Base-by-base conservation (phyloP, 1,140 invertebrate genomes). In the Metopolophium dirhodum region DNA sequence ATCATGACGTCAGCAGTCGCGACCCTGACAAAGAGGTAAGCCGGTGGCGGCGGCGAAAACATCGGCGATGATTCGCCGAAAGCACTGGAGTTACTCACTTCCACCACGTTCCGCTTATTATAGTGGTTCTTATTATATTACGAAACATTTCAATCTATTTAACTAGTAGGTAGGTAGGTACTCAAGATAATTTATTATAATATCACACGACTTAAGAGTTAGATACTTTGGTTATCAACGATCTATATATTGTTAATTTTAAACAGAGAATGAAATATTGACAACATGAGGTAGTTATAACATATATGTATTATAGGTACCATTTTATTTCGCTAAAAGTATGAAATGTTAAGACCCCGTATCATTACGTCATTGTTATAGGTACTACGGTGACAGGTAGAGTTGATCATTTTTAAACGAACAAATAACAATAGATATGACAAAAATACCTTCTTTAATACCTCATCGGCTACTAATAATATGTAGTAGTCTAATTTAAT, bases 391-490 rank as follows among this genome's bases (percentile, higher is more conserved):
- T n/a, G 68, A 35, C 68, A 11, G 14, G 6, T 8, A 26, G 30
- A n/a, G 61, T 14, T n/a, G 61, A 77, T 77, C n/a, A 77, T 77
- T 77, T 77, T 7, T 35, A n/a, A 68, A 77, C 22, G 41, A 85
- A 85, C 37, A 41, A 41, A 45, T 85, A 85, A 85, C 83, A 85
- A 45, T 45, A 85, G 83, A 85, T 85, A 85, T 77, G 61, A 41
- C 41, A 41, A 45, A 85, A 85, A 85, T 85, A 85, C 41, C 83
- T 41, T 20, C n/a, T 77, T 77, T 77, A 77, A 77, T 77, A 77
- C 61, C 30, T 77, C 61, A 77, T 77, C 61, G 14, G 14, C 30
- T n/a, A 77, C 2, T 54, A 26, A 77, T 20, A 77, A 61, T 61
- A 61, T 51, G 49, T 18, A 22, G 14, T 18, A n/a, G 30, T n/a